These are phyloP conservation scores for Heterocephalus glaber DNA, from an alignment of 2,113 vertebrate species.

Conservation along the genomic window DNA sequence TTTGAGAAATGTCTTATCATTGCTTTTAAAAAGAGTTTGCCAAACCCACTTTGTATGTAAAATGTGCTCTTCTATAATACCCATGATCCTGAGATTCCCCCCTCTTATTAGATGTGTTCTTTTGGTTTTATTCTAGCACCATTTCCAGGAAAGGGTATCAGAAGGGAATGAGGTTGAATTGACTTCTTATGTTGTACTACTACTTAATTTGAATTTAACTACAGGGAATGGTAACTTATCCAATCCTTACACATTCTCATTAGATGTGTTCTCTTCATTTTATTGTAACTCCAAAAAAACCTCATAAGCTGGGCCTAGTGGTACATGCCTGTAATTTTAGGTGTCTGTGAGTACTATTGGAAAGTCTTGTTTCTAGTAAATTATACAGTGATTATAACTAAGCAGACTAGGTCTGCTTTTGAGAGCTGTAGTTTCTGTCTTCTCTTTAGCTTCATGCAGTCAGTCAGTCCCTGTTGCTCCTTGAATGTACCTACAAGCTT, in stretches of 20 bases:
- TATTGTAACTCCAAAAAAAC: background rate
- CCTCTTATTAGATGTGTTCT: background rate
- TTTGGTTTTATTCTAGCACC: background rate
- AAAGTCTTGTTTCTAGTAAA: constrained; percentile 39
- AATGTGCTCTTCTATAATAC: background rate
- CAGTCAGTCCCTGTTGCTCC: background rate
- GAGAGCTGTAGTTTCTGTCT: background rate
- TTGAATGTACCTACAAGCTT: background rate
- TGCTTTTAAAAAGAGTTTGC: constrained; percentile 46
- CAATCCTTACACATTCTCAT: constrained; percentile 35
- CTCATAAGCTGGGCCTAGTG: background rate
- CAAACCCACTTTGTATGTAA: constrained; percentile 9
- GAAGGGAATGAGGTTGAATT: background rate
- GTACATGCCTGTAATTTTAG: background rate
- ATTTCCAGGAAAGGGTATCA: constrained; percentile 52
- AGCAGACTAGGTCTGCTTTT: constrained; percentile 3
- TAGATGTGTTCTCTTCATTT: constrained; percentile 55
- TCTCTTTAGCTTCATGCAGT: background rate
- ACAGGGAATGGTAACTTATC: constrained; percentile 51
- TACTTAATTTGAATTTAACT: constrained; percentile 37
- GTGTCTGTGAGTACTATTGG: constrained; percentile 33
- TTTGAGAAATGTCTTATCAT: background rate
- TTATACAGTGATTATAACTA: background rate
- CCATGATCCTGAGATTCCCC: background rate
- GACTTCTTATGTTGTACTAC: background rate